Conservation (phyloP, 2,113 vertebrate genomes). For the Coptodon rendalli region DNA sequence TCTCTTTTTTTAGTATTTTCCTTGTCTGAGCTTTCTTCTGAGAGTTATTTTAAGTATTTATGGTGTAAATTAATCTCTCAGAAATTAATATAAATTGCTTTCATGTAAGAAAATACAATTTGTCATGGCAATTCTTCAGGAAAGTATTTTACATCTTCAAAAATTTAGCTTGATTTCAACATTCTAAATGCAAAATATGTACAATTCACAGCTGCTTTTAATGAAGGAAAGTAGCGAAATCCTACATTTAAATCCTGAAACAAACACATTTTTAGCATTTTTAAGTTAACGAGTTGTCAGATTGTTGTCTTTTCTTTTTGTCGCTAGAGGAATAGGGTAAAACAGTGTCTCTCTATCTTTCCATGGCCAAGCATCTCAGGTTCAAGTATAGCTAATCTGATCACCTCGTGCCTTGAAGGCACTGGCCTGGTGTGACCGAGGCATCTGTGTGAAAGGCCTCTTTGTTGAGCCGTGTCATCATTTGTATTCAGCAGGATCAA, state of each 20-base stretch:
- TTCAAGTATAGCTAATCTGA: conserved; percentile 17
- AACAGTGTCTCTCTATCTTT: background rate
- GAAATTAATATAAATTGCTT: background rate
- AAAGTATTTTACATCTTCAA: background rate
- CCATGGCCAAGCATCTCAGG: background rate
- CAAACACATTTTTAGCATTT: background rate
- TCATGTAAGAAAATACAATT: background rate
- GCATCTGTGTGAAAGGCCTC: conserved; percentile 17
- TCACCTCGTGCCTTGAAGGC: conserved; percentile 15
- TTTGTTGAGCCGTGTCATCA: conserved; percentile 40
- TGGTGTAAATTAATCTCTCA: background rate
- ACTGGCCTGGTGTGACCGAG: background rate
- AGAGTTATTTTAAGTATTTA: background rate
- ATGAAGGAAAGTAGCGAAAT: fast-evolving
- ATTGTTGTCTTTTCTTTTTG: background rate
- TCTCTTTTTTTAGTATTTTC: background rate
- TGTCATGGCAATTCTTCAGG: background rate
- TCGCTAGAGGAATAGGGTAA: fast-evolving
- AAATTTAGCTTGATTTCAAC: background rate
- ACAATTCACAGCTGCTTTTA: background rate
- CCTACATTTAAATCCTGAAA: background rate
- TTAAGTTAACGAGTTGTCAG: background rate
- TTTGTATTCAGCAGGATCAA: conserved; percentile 59
- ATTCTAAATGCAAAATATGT: background rate
- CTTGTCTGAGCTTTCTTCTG: background rate